A percentile compares a stretch with the other conserved stretches of the same genome.
Evolutionary conservation across 2,797 vertebrate genomes (phyloP).

Genomic region (Lepus townsendii): DNA sequence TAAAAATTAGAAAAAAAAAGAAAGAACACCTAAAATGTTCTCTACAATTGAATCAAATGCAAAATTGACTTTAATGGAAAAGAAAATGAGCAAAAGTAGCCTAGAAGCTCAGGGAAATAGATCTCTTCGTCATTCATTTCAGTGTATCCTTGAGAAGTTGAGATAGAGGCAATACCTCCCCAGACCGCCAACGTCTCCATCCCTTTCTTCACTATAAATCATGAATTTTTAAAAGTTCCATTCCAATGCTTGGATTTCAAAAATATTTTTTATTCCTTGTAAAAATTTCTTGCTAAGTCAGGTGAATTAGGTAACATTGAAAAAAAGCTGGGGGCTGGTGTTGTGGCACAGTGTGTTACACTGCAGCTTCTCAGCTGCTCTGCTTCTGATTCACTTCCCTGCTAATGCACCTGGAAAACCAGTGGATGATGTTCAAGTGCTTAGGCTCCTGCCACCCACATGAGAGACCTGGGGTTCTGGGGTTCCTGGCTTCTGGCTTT

Average conservation of each 20-base stretch:
- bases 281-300: not conserved
- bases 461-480: too few species aligned
- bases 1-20: too few species aligned
- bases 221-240: too few species aligned
- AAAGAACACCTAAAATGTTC: not conserved
- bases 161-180: not conserved
- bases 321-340: not conserved
- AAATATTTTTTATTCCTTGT: not conserved
- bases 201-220: too few species aligned
- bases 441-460: too few species aligned
- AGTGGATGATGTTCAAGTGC: too few species aligned
- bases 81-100: not conserved
- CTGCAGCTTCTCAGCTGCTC: too few species aligned
- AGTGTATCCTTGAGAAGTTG: not conserved
- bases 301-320: not conserved
- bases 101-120: not conserved
- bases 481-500: too few species aligned
- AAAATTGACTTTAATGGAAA: not conserved
- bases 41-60: constrained; percentile 1
- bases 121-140: not conserved
- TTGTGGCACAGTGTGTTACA: not conserved
- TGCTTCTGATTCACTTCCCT: too few species aligned
- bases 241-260: too few species aligned
- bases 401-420: too few species aligned
- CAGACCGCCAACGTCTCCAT: too few species aligned